Evolutionary conservation across 1,140 invertebrate genomes (phyloP).

Genomic region (Monomorium pharaonis): DNA sequence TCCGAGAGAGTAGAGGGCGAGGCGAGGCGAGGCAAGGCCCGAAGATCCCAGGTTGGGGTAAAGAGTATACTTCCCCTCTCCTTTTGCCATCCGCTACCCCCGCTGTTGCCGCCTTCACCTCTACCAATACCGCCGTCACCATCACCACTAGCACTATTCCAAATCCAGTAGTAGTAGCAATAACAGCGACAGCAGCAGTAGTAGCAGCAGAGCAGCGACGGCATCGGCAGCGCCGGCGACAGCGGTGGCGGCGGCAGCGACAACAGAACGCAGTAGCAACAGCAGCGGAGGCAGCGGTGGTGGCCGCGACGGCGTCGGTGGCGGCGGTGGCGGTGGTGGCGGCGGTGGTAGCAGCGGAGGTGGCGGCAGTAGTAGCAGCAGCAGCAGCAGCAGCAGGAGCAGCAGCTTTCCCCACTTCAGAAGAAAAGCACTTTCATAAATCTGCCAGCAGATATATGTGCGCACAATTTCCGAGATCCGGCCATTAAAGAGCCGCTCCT

Average conservation of each 20-base stretch:
- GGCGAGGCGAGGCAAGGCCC: slow-evolving; percentile 71
- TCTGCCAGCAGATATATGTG: slow-evolving; percentile 94
- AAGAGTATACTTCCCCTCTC: slow-evolving; percentile 70
- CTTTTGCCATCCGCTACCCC: slow-evolving; percentile 35
- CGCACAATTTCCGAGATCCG: slow-evolving; percentile 94
- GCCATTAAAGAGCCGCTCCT: slow-evolving; percentile 89
- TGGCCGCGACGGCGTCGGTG: slow-evolving; percentile 19
- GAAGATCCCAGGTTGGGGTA: slow-evolving; percentile 72
- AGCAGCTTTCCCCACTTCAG: slow-evolving; percentile 85
- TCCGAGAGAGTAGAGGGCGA: slow-evolving; percentile 59
- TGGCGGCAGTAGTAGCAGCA: slow-evolving; percentile 70
- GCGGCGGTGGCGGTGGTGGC: slow-evolving; percentile 8
- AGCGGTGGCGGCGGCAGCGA: slow-evolving; percentile 35
- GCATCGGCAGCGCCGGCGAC: slow-evolving; percentile 34
- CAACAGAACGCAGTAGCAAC: slow-evolving; percentile 39
- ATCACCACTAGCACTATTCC: slow-evolving; percentile 65
- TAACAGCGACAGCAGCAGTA: slow-evolving; percentile 56
- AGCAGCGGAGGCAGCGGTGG: slow-evolving; percentile 63
- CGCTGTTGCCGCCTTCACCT: slow-evolving; percentile 44
- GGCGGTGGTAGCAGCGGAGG: slow-evolving; percentile 52
- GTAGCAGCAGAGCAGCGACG: slow-evolving; percentile 66
- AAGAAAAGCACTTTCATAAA: slow-evolving; percentile 93
- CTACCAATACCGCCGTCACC: slow-evolving; percentile 48
- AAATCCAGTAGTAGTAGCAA: slow-evolving; percentile 66
- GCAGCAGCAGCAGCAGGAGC: slow-evolving; percentile 68